phyloP scores from a whole-genome alignment of 2,797 vertebrate species.

The Eptatretus atami region DNA sequence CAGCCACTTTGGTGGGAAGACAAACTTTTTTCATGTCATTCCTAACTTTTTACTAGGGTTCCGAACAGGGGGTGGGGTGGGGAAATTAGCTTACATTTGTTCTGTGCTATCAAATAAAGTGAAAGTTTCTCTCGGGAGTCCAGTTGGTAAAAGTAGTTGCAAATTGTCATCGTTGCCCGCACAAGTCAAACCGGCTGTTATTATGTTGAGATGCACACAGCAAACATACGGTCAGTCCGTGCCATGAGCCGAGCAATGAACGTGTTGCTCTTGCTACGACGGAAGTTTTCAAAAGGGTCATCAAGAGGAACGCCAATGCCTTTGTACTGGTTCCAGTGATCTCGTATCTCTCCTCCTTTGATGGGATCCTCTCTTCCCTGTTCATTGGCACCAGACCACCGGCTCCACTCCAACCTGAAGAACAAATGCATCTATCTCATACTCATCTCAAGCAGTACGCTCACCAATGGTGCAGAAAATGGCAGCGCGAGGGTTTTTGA shows the following conservation, averaged over 20 bases:
- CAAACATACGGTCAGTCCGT: slow-evolving; percentile 50
- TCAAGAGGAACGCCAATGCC: slow-evolving; percentile 76
- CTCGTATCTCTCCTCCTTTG: slow-evolving; percentile 65
- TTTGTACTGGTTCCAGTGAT: slow-evolving; percentile 98
- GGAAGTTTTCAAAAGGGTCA: slow-evolving; percentile 82
- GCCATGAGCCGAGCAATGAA: slow-evolving; percentile 97
- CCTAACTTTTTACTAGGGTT: no score
- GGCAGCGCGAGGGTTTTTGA: neutral
- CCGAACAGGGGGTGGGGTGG: no score
- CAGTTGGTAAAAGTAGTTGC: no score
- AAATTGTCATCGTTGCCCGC: no score
- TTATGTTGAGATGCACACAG: no score
- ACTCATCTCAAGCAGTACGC: neutral
- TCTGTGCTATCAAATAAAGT: no score
- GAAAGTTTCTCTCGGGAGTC: no score
- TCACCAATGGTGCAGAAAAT: neutral
- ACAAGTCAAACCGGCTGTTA: no score
- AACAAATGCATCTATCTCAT: neutral
- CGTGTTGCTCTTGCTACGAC: slow-evolving; percentile 86
- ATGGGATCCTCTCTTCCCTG: slow-evolving; percentile 95
- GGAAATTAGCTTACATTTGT: no score
- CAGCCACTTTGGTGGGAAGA: no score
- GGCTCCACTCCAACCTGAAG: slow-evolving; percentile 62
- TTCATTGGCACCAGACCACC: slow-evolving; percentile 66
- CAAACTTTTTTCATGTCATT: no score